These are phyloP conservation scores for Thermophis baileyi DNA, from an alignment of 2,113 vertebrate species.

Conservation along the genomic window DNA sequence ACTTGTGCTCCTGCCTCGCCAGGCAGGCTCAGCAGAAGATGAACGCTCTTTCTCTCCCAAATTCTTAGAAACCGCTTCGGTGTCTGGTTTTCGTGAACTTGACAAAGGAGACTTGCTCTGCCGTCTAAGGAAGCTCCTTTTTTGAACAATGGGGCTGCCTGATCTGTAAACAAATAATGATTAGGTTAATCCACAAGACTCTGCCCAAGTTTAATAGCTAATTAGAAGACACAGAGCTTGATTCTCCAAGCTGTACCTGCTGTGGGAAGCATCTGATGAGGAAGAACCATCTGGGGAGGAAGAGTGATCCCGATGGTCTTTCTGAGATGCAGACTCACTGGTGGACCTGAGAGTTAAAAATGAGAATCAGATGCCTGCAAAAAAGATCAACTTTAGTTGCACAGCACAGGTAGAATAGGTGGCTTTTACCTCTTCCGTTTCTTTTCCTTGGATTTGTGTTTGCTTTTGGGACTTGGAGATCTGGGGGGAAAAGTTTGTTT, in stretches of 20 bases:
- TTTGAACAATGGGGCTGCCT: constrained; percentile 8
- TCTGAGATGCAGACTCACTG: constrained; percentile 62
- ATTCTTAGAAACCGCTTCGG: neutral
- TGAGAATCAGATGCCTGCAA: neutral
- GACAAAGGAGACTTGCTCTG: constrained; percentile 9
- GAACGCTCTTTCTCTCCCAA: constrained; percentile 17
- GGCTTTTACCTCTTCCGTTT: constrained; percentile 62
- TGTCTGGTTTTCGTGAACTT: neutral
- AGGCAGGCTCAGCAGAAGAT: neutral
- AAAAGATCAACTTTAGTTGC: neutral
- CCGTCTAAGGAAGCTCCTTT: neutral
- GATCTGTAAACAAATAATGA: constrained; percentile 12
- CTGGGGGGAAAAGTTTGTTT: constrained; percentile 23
- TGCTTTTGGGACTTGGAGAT: constrained; percentile 68
- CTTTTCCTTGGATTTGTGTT: constrained; percentile 70
- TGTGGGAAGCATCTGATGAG: constrained; percentile 61
- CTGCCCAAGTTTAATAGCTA: neutral
- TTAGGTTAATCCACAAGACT: neutral
- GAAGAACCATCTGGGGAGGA: constrained; percentile 65
- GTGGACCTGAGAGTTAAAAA: constrained; percentile 54
- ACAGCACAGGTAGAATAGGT: neutral
- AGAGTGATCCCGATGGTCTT: constrained; percentile 60
- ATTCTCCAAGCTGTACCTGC: constrained; percentile 59
- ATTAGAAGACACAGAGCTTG: neutral
- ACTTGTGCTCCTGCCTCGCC: constrained; percentile 8